Conservation (phyloP, 2,888 invertebrate genomes). For the Nebria brevicollis region DNA sequence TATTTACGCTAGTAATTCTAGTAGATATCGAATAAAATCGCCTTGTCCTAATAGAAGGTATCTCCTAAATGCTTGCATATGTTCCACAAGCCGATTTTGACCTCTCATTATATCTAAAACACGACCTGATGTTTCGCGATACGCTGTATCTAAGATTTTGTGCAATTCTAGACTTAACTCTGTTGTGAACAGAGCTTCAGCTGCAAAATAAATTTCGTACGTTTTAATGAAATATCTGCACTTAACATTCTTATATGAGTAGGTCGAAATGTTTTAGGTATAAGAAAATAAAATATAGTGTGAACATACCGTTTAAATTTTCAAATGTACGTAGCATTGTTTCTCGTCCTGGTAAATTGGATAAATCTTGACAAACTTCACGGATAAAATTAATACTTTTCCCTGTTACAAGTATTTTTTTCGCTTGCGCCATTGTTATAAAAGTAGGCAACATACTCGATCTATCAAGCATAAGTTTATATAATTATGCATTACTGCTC, state of each 20-base stretch:
- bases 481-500: background rate
- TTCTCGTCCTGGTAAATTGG: slow-evolving; percentile 71
- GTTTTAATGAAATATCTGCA: background rate
- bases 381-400: slow-evolving; percentile 96
- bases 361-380: slow-evolving; percentile 88
- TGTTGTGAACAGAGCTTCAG: slow-evolving; percentile 74
- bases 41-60: slow-evolving; percentile 95
- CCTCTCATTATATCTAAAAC: slow-evolving; percentile 87
- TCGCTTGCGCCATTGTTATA: slow-evolving; percentile 84
- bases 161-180: slow-evolving; percentile 80
- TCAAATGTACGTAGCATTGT: slow-evolving; percentile 67
- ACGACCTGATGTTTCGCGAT: slow-evolving; percentile 85
- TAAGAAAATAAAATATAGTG: slow-evolving; percentile 12
- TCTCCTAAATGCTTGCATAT: slow-evolving; percentile 88
- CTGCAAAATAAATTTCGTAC: slow-evolving; percentile 57
- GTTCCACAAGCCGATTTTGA: slow-evolving; percentile 89
- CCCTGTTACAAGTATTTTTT: slow-evolving; percentile 91
- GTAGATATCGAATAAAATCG: slow-evolving; percentile 93
- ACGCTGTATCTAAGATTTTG: slow-evolving; percentile 83
- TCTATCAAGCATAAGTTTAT: slow-evolving; percentile 60
- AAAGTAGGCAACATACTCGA: slow-evolving; percentile 93
- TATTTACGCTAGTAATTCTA: slow-evolving; percentile 89
- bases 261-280: background rate
- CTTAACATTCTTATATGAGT: too few relatives aligned
- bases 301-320: slow-evolving; percentile 57